Evolutionary conservation across 1,140 invertebrate genomes (phyloP).

Genomic region (Batillaria attramentaria): DNA sequence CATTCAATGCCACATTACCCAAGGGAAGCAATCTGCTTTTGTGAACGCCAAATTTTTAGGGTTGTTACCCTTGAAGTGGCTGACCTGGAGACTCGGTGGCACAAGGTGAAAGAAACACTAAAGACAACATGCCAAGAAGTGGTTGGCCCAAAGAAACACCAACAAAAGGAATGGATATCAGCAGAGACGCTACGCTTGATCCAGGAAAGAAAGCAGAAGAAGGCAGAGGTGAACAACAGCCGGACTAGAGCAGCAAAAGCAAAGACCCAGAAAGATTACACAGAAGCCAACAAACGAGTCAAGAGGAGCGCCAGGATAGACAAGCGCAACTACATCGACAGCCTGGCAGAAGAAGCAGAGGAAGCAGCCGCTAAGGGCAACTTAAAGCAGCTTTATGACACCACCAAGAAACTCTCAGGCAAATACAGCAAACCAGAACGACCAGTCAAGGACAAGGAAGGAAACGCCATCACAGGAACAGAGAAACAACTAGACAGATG

Average conservation of each 20-base stretch:
- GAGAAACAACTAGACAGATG: too few relatives aligned
- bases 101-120: constrained; percentile 34
- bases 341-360: constrained; percentile 40
- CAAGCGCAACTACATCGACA: constrained; percentile 40
- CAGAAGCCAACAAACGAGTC: constrained; percentile 39
- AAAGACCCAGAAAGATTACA: constrained; percentile 38
- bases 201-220: constrained; percentile 38
- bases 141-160: constrained; percentile 27
- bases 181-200: constrained; percentile 32
- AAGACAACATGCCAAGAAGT: constrained; percentile 37
- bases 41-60: too few relatives aligned
- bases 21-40: too few relatives aligned
- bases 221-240: constrained; percentile 30
- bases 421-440: too few relatives aligned
- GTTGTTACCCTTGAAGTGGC: too few relatives aligned
- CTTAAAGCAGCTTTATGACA: constrained; percentile 37
- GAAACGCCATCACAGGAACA: too few relatives aligned
- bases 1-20: too few relatives aligned
- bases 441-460: too few relatives aligned
- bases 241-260: constrained; percentile 36
- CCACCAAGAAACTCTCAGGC: constrained; percentile 43
- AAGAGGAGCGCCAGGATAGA: constrained; percentile 43
- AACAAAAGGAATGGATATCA: constrained; percentile 48
- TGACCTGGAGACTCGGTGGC: constrained; percentile 24
- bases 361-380: constrained; percentile 34